Evolutionary conservation across 1,140 invertebrate genomes (phyloP), one percentile per base, ranked within the genome.

Genomic region (Paracyclopina nana): DNA sequence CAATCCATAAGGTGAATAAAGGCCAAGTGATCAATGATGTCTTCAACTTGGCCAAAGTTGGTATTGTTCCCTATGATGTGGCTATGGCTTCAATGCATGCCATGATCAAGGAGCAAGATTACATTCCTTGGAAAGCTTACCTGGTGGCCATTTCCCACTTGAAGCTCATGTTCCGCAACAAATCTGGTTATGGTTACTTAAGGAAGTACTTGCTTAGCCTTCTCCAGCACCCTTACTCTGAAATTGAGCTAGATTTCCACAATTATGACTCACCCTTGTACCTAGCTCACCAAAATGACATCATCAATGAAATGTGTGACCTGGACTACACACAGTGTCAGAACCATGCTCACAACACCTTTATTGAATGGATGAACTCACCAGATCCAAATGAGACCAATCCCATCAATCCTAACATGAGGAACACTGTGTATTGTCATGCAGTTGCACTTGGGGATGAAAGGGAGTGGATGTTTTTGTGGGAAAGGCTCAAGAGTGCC

Each of bases 381-480:
- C 67, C 70, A 42, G 80, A 78, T 77, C 78, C 77, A 70, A 55
- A 63, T 0, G 67, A 68, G 30, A 68, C 69, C 11, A 62, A 66
- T 54, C 62, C 67, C 9, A 71, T 80, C 25, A 66, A 74, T 9
- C 72, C 77, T 0, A 78, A 81, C 61, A 66, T 82, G 14, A 68
- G 78, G 42, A 72, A 74, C 59, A 73, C 78, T 12, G 73, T 82
- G 25, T 84, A 83, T 58, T 71, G 72, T 20, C 75, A 78, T 34
- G 82, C 56, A 12, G 61, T 76, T 12, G 71, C 71, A 55, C 76
- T 77, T 57, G 80, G 80, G 0, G 71, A 72, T 0, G 70, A 75
- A 46, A 61, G 66, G 9, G 80, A 81, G 57, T 86, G 82, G 82
- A 68, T 75, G 31, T 70, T 75, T 59, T 80, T 77, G 55, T 83